Evolutionary conservation across 2,113 vertebrate species (phyloP).

Genomic region (Anoura caudifer): DNA sequence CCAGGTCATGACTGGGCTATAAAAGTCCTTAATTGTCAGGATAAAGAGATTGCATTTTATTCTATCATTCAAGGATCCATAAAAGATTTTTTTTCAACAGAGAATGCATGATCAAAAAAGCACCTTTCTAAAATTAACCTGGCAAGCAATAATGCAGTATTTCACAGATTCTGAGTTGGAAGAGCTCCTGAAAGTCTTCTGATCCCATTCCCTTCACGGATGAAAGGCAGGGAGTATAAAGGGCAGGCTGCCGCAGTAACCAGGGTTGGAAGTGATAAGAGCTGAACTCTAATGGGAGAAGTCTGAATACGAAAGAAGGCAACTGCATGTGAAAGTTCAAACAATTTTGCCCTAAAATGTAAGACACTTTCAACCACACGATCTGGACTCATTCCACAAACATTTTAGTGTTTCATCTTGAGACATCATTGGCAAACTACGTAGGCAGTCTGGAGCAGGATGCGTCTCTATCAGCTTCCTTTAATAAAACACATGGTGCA

Average conservation of each 20-base stretch:
- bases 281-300: neutral
- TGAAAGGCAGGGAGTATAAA: neutral
- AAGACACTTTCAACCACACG: neutral
- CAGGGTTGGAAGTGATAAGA: neutral
- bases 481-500: neutral
- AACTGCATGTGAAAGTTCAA: neutral
- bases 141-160: neutral
- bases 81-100: neutral
- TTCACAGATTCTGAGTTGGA: neutral
- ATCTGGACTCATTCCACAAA: neutral
- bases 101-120: neutral
- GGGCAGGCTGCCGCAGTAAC: neutral
- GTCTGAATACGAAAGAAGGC: neutral
- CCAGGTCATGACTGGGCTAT: neutral
- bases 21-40: neutral
- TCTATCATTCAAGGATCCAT: neutral
- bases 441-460: neutral
- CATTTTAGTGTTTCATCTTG: neutral
- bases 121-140: conserved; percentile 35
- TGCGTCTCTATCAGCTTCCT: neutral
- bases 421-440: neutral
- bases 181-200: neutral
- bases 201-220: neutral
- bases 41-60: neutral
- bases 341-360: neutral